phyloP scores from a whole-genome alignment of 2,113 vertebrate genomes.

The Chaenogobius annularis region DNA sequence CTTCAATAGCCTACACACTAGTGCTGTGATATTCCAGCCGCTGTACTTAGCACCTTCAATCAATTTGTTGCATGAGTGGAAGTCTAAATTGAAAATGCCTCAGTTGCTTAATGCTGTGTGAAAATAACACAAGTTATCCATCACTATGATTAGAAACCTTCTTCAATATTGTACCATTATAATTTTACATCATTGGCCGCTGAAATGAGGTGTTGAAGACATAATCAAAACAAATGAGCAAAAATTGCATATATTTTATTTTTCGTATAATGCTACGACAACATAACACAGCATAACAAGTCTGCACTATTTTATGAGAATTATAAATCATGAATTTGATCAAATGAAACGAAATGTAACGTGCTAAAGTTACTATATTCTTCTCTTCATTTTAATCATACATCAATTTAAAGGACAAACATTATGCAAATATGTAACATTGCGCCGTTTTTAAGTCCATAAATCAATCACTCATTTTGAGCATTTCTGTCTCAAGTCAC shows the following conservation, averaged over 20 bases:
- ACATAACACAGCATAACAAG: neutral
- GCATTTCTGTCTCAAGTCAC: no score
- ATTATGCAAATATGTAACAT: no score
- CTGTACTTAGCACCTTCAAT: constrained; percentile 27
- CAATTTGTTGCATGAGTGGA: constrained; percentile 41
- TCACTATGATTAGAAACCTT: constrained; percentile 33
- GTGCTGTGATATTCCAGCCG: constrained; percentile 14
- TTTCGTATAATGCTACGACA: neutral
- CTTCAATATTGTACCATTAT: constrained; percentile 5
- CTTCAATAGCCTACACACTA: neutral
- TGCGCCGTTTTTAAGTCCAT: no score
- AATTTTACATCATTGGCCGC: constrained; percentile 1
- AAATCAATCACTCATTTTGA: no score
- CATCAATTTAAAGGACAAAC: no score
- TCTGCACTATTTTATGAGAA: neutral
- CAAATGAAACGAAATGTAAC: neutral
- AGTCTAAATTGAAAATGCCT: constrained; percentile 33
- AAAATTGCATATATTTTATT: neutral
- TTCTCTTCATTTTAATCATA: no score
- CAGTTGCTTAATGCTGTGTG: constrained; percentile 14
- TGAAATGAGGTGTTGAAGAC: constrained; percentile 10
- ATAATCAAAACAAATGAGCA: constrained; percentile 4
- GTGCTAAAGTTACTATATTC: no score
- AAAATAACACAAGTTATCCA: constrained; percentile 24
- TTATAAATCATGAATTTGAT: neutral